Percentiles rank a stretch among this genome's conserved stretches.
Evolutionary conservation across 1,140 invertebrate genomes (phyloP).

Genomic region (Notospermus geniculatus): DNA sequence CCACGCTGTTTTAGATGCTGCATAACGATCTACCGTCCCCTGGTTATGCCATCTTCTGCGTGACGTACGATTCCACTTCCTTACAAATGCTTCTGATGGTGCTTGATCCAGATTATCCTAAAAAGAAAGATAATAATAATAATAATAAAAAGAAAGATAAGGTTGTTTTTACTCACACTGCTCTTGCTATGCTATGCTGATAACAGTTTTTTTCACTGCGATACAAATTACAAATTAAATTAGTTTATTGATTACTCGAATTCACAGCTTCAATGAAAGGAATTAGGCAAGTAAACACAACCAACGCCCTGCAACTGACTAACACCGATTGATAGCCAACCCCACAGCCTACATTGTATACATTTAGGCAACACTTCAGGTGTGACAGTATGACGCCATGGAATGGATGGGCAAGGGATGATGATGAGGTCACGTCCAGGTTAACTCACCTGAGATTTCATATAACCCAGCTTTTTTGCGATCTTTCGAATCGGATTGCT

Average conservation of each 20-base stretch:
- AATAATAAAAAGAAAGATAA: not conserved
- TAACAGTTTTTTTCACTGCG: no score
- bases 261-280: no score
- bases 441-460: not conserved
- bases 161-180: not conserved
- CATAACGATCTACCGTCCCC: not conserved
- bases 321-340: no score
- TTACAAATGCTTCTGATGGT: not conserved
- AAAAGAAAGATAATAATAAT: not conserved
- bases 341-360: no score
- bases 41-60: not conserved
- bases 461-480: not conserved
- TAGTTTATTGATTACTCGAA: no score
- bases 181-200: no score
- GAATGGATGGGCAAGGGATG: not conserved
- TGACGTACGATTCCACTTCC: slow-evolving; percentile 3
- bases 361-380: no score
- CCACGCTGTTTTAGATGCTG: slow-evolving; percentile 70
- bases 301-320: no score
- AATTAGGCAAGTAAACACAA: no score
- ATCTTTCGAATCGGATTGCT: slow-evolving; percentile 5
- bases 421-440: not conserved
- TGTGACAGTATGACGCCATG: no score
- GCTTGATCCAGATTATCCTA: not conserved
- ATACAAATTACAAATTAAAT: no score